phyloP scores from a whole-genome alignment of 2,888 invertebrate genomes.

The Elegia similella region DNA sequence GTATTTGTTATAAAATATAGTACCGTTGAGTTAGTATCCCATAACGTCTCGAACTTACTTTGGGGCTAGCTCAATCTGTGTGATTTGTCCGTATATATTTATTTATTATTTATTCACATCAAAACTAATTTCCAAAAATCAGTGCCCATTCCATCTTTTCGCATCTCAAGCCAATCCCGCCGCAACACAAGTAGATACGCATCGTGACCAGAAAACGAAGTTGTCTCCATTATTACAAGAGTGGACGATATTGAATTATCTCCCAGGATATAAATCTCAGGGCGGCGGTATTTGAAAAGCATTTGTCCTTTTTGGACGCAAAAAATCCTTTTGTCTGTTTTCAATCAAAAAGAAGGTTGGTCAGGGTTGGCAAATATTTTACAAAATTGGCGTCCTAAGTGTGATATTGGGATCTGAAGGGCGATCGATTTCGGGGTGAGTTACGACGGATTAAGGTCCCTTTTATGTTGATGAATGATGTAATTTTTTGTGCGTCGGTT shows the following conservation, averaged over 20 bases:
- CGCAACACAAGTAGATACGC: constrained; percentile 23
- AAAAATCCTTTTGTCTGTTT: constrained; percentile 66
- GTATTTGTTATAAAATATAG: too few relatives aligned
- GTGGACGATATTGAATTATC: constrained; percentile 63
- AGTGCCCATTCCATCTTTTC: background rate
- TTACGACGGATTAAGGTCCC: background rate
- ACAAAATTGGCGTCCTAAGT: constrained; percentile 14
- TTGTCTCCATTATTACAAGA: constrained; percentile 54
- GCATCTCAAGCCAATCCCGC: constrained; percentile 18
- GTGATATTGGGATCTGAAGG: constrained; percentile 7
- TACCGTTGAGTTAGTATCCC: too few relatives aligned
- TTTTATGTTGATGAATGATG: background rate
- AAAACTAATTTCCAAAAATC: background rate
- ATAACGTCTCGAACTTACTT: too few relatives aligned
- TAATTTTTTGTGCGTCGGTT: background rate
- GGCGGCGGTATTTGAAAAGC: constrained; percentile 54
- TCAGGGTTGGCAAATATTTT: constrained; percentile 33
- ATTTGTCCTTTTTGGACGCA: constrained; percentile 56
- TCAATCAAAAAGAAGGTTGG: constrained; percentile 51
- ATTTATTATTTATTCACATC: too few relatives aligned
- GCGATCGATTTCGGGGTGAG: background rate
- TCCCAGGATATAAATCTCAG: constrained; percentile 53
- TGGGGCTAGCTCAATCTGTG: too few relatives aligned
- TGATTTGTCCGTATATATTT: too few relatives aligned
- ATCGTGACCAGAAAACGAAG: constrained; percentile 41